Evolutionary conservation across 2,888 invertebrate species (phyloP), one percentile per base, ranked within the genome.

Genomic region (Drosophila eohydei): DNA sequence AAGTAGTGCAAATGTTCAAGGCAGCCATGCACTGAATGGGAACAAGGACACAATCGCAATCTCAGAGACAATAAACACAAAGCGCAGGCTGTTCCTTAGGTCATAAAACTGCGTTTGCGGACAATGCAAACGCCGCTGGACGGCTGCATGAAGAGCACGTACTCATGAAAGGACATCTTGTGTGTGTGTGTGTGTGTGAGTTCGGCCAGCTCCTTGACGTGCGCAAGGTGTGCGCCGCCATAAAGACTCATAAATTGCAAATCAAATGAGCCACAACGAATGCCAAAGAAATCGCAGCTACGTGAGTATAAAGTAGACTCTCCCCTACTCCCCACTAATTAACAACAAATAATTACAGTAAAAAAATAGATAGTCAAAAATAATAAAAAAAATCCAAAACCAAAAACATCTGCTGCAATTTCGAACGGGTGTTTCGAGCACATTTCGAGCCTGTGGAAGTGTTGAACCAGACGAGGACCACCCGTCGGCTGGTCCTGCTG

Each of bases 221-320:
- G 16, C 30, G 83, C 81, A 86, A 83, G 86, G 79, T 83, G 86
- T 78, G 73, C 48, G 30, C n/a, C 34, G 54, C 66, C 52, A 14
- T 52, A 65, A 73, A 48, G 50, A 66, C 81, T 73, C 90, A 90
- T 91, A 91, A 91, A 91, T 91, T 90, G 89, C 91, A 90, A 91
- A 90, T 86, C 80, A 91, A 91, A 90, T 91, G 91, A 91, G 90
- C 85, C 91, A 91, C 87, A 88, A 68, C 91, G 90, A 91, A 91
- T 89, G 54, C 70, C 66, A 73, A 68, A 26, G 36, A 51, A 52
- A 52, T 36, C n/a, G 52, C 4, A 21, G 21, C 21, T 21, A 21
- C 1, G 21, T 21, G 21, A 21, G 21, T 21, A 21, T 21, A 21
- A 21, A 21, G 21, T 21, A 21, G 21, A 21, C 21, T 21, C 21